Evolutionary conservation across 2,888 invertebrate species (phyloP), one percentile per base, ranked within the genome.

Genomic region (Parnassius mnemosyne): DNA sequence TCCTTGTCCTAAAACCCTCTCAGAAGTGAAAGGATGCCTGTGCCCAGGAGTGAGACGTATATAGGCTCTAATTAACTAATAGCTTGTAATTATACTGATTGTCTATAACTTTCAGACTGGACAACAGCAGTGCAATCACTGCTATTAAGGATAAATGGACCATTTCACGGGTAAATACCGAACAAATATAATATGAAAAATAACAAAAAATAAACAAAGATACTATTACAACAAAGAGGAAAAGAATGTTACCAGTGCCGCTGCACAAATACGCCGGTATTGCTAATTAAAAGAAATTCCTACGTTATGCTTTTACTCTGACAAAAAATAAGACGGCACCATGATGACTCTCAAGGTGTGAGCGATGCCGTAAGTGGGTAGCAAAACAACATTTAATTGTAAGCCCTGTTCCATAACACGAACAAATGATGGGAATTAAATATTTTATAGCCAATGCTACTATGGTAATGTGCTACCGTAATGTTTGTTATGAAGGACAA

Each of bases 251-350:
- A 75, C 68, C 70, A 68, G 68, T 66, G 71, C 69, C 69, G 72
- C 69, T 73, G 74, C 74, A 77, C 71, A 75, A 70, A 73, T 72
- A 76, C 72, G 78, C 76, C 74, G 79, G 77, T 77, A 74, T 73
- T 72, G 77, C 77, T 85, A 88, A 88, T 88, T 87, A 88, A 84
- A 81, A 83, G 79, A 84, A 85, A 85, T 86, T 80, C 83, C 78
- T 70, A 70, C 66, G 74, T 77, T 77, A 79, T 79, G 77, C 79
- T 78, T 85, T 81, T 80, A 76, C 74, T 69, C 64, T 64, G 44
- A 71, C 75, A 85, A 87, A 85, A 86, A 86, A 77, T 71, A 74
- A 72, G 76, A 78, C 77, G 81, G 81, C 82, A 81, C 77, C 71
- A 72, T 77, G 80, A 81, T 78, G 78, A 78, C 71, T 82, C 69